Base-by-base conservation (phyloP, 1,140 invertebrate genomes). In the Bombus sylvicola region DNA sequence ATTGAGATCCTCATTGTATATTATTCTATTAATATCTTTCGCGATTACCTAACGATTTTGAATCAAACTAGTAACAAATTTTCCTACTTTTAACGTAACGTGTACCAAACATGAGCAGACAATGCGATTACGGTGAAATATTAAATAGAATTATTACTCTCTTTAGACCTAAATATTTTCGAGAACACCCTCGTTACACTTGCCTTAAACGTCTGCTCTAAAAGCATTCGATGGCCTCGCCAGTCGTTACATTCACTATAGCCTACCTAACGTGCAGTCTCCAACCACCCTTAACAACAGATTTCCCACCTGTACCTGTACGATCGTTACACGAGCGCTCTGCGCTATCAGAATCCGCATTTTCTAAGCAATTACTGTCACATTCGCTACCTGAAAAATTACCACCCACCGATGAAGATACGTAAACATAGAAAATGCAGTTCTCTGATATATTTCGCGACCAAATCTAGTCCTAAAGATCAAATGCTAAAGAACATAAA, bases 141-240 rank as follows among this genome's bases (percentile, higher is more conserved):
- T 43, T 25, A 12, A 39, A 78, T 13, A 31, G 25, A 77, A 22
- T 64, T n/a, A 43, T 18, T 4, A n/a, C 18, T 25, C 74, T 15
- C 18, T 39, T 5, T 15, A 78, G 25, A n/a, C 28, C 3, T 18
- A 64, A 41, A 64, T 78, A 78, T 64, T 64, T 64, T 78, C 37
- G 39, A n/a, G 39, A 64, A 41, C 59, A 78, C 18, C 39, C 59
- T 43, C 59, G 10, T 78, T 66, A 66, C 9, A 22, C 18, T 25
- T 53, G 31, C 39, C 41, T 47, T 66, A 28, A 79, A 79, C 39
- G 59, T 18, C 37, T 12, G 62, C 62, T 31, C 31, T 79, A 68
- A 79, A 79, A 79, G 77, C 77, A 25, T 79, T 66, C 77, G 39
- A 79, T 66, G 62, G 39, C 62, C 31, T 12, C 47, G 47, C 47